Percentiles rank a stretch among this genome's conserved stretches.
Conservation (phyloP, 2,888 invertebrate species). For the Synergus laeviventris region DNA sequence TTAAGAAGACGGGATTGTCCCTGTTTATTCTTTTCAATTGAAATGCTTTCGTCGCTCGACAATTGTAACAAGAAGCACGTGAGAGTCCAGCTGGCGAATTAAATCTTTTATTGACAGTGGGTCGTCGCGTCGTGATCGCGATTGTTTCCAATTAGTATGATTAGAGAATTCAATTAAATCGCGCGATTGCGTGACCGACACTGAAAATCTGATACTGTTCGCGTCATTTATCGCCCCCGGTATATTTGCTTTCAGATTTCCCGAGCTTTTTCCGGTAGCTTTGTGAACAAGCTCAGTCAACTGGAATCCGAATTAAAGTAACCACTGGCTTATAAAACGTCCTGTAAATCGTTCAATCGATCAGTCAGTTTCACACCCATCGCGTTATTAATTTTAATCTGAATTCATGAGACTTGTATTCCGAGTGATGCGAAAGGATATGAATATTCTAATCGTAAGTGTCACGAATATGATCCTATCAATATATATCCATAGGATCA, state of each 20-base stretch:
- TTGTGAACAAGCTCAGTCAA: not conserved
- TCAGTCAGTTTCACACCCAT: not conserved
- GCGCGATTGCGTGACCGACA: slow-evolving; percentile 39
- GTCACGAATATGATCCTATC: not conserved
- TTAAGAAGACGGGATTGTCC: slow-evolving; percentile 9
- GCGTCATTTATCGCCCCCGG: slow-evolving; percentile 12
- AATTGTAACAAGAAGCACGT: slow-evolving; percentile 55
- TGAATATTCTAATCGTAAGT: slow-evolving; percentile 55
- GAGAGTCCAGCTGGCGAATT: slow-evolving; percentile 42
- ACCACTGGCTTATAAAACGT: not conserved
- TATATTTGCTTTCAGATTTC: slow-evolving; percentile 17
- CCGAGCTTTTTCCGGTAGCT: not conserved
- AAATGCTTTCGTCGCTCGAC: slow-evolving; percentile 49
- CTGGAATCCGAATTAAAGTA: not conserved
- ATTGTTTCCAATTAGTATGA: slow-evolving; percentile 53
- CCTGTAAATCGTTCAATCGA: not conserved
- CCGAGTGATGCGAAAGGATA: slow-evolving; percentile 37
- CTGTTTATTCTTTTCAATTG: slow-evolving; percentile 53
- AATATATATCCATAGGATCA: not conserved
- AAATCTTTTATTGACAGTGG: slow-evolving; percentile 32
- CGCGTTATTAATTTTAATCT: not conserved
- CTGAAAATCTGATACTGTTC: slow-evolving; percentile 19
- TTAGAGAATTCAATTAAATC: slow-evolving; percentile 63
- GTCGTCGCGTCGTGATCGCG: slow-evolving; percentile 25
- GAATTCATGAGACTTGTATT: not conserved